phyloP scores from a whole-genome alignment of 2,113 vertebrate genomes.

The Crotalus tigris region DNA sequence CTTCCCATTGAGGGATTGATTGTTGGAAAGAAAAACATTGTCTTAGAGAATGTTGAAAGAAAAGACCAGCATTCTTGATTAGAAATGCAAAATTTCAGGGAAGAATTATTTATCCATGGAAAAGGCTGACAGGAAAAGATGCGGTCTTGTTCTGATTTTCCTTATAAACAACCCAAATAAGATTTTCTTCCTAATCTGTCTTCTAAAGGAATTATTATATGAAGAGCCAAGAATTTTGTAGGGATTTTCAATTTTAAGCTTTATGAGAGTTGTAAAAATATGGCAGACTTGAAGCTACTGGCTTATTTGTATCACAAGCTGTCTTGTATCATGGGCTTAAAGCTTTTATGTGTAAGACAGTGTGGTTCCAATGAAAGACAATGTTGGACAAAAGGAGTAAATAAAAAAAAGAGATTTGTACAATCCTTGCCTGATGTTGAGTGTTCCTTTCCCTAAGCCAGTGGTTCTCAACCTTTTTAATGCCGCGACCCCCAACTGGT shows the following conservation, averaged over 20 bases:
- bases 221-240: slow-evolving; percentile 26
- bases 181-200: slow-evolving; percentile 35
- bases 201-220: slow-evolving; percentile 20
- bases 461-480: too few species aligned
- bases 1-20: not conserved
- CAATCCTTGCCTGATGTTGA: not conserved
- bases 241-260: slow-evolving; percentile 45
- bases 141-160: slow-evolving; percentile 47
- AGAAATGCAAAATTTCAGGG: slow-evolving; percentile 48
- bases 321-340: slow-evolving; percentile 14
- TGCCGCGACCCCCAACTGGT: too few species aligned
- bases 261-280: slow-evolving; percentile 14
- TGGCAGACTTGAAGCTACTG: not conserved
- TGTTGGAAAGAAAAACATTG: not conserved
- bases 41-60: slow-evolving; percentile 26
- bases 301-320: slow-evolving; percentile 36
- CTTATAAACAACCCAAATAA: slow-evolving; percentile 21
- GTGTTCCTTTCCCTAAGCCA: not conserved
- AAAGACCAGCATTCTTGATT: slow-evolving; percentile 35
- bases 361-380: slow-evolving; percentile 50
- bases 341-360: slow-evolving; percentile 26
- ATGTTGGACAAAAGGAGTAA: not conserved
- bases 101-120: slow-evolving; percentile 44
- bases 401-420: not conserved
- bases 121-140: slow-evolving; percentile 45